A percentile compares a stretch with the other conserved stretches of the same genome.
Evolutionary conservation across 2,113 vertebrate genomes (phyloP).

Genomic region (Ochotona princeps): DNA sequence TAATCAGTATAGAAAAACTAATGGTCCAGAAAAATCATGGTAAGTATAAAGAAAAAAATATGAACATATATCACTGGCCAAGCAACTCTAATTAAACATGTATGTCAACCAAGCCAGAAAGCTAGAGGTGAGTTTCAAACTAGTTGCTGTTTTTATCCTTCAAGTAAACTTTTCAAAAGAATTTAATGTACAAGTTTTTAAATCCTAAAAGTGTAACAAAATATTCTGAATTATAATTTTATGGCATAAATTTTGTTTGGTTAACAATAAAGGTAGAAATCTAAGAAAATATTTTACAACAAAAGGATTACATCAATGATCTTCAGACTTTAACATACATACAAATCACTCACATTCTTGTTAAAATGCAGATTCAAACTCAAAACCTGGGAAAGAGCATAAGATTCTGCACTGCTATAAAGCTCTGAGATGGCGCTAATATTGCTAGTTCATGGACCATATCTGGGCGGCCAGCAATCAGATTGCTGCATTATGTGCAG

Average conservation of each 20-base stretch:
- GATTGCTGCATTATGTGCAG: background rate
- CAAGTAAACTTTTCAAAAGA: conserved; percentile 21
- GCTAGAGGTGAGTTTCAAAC: conserved; percentile 24
- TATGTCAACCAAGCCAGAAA: conserved; percentile 44
- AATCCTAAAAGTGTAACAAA: conserved; percentile 18
- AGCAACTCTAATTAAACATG: conserved; percentile 51
- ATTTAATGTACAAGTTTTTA: conserved; percentile 49
- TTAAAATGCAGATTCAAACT: conserved; percentile 55
- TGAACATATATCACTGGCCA: conserved; percentile 12
- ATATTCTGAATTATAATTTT: background rate
- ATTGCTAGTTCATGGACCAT: background rate
- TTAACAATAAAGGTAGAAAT: conserved; percentile 36
- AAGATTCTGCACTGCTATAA: conserved; percentile 44
- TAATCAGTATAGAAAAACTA: conserved; percentile 43
- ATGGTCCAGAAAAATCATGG: conserved; percentile 34
- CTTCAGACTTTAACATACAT: conserved; percentile 42
- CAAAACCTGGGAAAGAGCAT: background rate
- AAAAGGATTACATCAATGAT: conserved; percentile 37
- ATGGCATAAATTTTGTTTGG: conserved; percentile 33
- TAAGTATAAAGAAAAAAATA: conserved; percentile 41
- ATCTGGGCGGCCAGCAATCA: background rate
- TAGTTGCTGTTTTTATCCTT: conserved; percentile 48
- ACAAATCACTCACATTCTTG: conserved; percentile 12
- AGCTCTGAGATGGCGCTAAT: conserved; percentile 26
- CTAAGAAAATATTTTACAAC: conserved; percentile 38